Percentiles rank a stretch among this genome's conserved stretches.
phyloP scores from a whole-genome alignment of 2,888 invertebrate species.

The Gerris lacustris region DNA sequence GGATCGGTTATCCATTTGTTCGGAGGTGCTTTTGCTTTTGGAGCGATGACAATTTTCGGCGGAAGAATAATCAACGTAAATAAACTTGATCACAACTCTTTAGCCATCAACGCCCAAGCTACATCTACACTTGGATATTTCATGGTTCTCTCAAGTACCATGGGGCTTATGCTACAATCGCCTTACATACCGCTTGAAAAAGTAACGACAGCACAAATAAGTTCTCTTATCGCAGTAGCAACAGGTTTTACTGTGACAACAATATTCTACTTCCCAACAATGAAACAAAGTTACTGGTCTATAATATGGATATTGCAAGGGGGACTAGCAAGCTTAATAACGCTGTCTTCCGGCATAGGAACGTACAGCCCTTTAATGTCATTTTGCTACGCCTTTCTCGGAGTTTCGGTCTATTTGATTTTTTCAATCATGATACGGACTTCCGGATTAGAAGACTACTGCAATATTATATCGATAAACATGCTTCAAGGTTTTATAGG shows the following conservation, averaged over 20 bases:
- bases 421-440: conserved; percentile 6
- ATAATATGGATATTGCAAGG: conserved; percentile 17
- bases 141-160: conserved; percentile 4
- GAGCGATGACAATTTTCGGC: conserved; percentile 9
- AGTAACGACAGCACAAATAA: neutral
- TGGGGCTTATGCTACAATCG: neutral
- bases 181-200: neutral
- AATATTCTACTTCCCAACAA: neutral
- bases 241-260: neutral
- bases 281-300: conserved; percentile 14
- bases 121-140: conserved; percentile 13
- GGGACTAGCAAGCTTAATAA: conserved; percentile 6
- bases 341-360: neutral
- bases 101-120: conserved; percentile 16
- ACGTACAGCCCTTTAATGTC: neutral
- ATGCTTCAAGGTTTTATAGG: neutral
- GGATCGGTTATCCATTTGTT: conserved; percentile 13
- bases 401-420: neutral
- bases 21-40: conserved; percentile 12
- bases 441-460: conserved; percentile 11
- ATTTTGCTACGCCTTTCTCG: neutral
- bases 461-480: conserved; percentile 16
- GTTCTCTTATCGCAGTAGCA: neutral
- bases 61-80: conserved; percentile 13
- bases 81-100: conserved; percentile 14